Evolutionary conservation across 2,888 invertebrate species (phyloP).

Genomic region (Meiosimyza platycephala): DNA sequence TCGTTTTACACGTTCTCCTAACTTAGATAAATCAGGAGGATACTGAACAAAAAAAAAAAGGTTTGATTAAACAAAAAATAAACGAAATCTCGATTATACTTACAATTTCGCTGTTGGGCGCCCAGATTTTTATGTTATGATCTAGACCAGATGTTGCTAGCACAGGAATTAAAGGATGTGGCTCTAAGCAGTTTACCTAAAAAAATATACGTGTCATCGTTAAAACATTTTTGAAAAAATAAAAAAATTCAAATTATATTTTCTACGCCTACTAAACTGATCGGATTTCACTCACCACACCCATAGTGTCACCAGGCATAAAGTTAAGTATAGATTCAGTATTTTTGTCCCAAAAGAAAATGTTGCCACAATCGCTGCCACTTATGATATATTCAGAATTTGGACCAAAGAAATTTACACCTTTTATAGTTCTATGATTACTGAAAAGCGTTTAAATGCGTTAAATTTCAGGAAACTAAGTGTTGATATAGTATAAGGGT

Average conservation of each 20-base stretch:
- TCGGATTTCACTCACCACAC: slow-evolving; percentile 73
- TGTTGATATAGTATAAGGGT: too few relatives aligned
- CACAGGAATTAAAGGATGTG: slow-evolving; percentile 88
- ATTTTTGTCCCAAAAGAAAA: slow-evolving; percentile 89
- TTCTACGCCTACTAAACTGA: slow-evolving; percentile 1
- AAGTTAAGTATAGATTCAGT: slow-evolving; percentile 91
- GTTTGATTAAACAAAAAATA: not conserved
- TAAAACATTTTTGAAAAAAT: not conserved
- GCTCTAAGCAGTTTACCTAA: slow-evolving; percentile 83
- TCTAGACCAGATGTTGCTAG: slow-evolving; percentile 90
- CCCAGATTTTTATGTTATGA: slow-evolving; percentile 93
- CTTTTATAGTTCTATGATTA: slow-evolving; percentile 84
- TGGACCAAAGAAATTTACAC: slow-evolving; percentile 94
- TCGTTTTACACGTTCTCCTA: slow-evolving; percentile 57
- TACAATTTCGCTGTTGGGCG: slow-evolving; percentile 70
- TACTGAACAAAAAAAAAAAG: slow-evolving; percentile 44
- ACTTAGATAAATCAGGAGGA: slow-evolving; percentile 53
- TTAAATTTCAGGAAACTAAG: not conserved
- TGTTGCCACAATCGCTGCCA: slow-evolving; percentile 93
- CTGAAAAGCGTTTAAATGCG: slow-evolving; percentile 53
- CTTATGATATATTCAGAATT: slow-evolving; percentile 90
- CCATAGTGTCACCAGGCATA: slow-evolving; percentile 82
- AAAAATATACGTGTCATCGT: slow-evolving; percentile 15
- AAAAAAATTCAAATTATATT: not conserved
- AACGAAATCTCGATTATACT: slow-evolving; percentile 20